Base-by-base conservation (phyloP, 2,888 invertebrate species). In the Metalampra italica region DNA sequence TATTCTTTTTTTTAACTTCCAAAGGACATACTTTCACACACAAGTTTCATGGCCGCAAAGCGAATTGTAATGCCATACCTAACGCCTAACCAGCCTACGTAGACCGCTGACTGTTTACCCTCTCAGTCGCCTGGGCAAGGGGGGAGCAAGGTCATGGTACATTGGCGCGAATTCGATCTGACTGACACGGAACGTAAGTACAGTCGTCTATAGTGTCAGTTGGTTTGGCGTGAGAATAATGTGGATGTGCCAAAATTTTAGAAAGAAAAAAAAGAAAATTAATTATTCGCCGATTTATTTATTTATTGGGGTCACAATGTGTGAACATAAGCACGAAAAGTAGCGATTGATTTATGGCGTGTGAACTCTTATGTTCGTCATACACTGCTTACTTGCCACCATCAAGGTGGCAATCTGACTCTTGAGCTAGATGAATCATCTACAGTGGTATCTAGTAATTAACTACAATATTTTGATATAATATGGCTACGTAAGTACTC, bases 151-250 rank as follows among this genome's bases (percentile, higher is more conserved):
- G 13, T 38, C 32, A 32, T 11, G 3, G 3, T 34, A 29, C 8
- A 9, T 46, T 54, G 49, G 54, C 46, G 55, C 56, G 54, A 57
- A 59, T 58, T 59, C 54, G 56, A 60, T 65, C 59, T 50, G 45
- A 51, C 52, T 44, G 47, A 50, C 55, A 54, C 50, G 47, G 42
- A 48, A 48, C 36, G 53, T n/a, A n/a, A n/a, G n/a, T 52, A 50
- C 57, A 54, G 47, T 45, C 53, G 47, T 53, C 56, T 43, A 43
- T 38, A 47, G 29, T 47, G 37, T 22, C 42, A 42, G 42, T 11
- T 42, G 29, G 29, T 29, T 14, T 40, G 9, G 40, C n/a, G 29
- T 29, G 29, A 11, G 32, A 9, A 9, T 8, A 9, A 7, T 32
- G 8, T 32, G 32, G 32, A 32, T 11, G 32, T 32, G 8, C 32